phyloP scores from a whole-genome alignment of 2,888 invertebrate species.

The Hemithea aestivaria region DNA sequence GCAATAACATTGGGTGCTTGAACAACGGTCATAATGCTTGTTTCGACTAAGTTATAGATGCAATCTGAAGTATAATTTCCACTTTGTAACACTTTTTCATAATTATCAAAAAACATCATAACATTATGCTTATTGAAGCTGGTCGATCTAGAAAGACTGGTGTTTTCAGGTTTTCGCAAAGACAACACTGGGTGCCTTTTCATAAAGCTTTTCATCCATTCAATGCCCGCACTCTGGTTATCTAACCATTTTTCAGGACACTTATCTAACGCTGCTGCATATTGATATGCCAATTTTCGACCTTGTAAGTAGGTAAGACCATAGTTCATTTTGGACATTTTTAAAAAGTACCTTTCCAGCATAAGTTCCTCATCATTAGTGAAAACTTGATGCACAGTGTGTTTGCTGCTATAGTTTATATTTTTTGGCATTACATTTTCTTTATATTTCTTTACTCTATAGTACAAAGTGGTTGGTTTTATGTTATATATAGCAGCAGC shows the following conservation, averaged over 20 bases:
- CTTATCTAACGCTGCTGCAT: conserved; percentile 3
- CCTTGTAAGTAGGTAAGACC: conserved; percentile 7
- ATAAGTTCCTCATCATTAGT: conserved; percentile 10
- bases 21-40: conserved; percentile 25
- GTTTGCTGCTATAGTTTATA: conserved; percentile 4
- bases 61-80: conserved; percentile 9
- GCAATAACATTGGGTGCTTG: conserved; percentile 28
- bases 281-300: conserved; percentile 6
- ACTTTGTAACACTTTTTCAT: neutral
- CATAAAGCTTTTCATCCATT: conserved; percentile 10
- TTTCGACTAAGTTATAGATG: conserved; percentile 32
- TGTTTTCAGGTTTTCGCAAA: conserved; percentile 10
- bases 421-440: conserved; percentile 11
- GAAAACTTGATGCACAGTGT: conserved; percentile 13
- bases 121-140: conserved; percentile 3
- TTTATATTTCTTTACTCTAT: conserved; percentile 10
- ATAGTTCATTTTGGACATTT: conserved; percentile 5
- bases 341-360: conserved; percentile 7
- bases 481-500: conserved; percentile 13
- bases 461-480: conserved; percentile 12
- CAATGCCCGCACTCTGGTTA: conserved; percentile 3
- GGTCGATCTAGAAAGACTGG: conserved; percentile 16
- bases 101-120: neutral
- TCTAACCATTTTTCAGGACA: conserved; percentile 3
- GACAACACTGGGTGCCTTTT: conserved; percentile 4